Base-by-base conservation (phyloP, 2,797 vertebrate species). In the Lophotriccus pileatus region DNA sequence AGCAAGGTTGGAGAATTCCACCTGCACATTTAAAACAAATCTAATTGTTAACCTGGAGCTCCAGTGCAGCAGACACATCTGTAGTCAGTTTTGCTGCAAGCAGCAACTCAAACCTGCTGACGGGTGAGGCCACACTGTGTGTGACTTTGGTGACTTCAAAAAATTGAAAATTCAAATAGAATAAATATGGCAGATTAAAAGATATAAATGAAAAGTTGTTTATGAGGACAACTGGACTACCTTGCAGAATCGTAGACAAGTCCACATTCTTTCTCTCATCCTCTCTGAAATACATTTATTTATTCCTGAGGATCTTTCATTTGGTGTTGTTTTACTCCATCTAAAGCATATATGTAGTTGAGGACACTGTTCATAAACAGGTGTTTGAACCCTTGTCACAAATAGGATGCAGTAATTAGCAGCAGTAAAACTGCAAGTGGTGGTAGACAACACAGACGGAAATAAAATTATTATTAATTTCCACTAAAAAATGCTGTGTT, bases 61-160 rank as follows among this genome's bases (percentile, higher is more conserved):
- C 32, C 37, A 46, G 37, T 24, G 47, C n/a, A 64, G 41, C 56
- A 78, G 41, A 56, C 22, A 46, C 13, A 14, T 37, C 32, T 32
- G 19, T 30, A 23, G 28, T 7, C 36, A 60, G 41, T 49, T 74
- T 69, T 79, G 8, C 3, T 15, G 28, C 30, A 37, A 60, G 41
- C 53, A 46, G 75, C 30, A 66, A 16, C n/a, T 56, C 4, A 28
- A 25, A 28, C 19, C 37, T 60, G 21, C 13, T 37, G 36, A 28
- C 6, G 43, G 47, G 10, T 0, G 1, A 53, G 19, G 22, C 3
- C n/a, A 21, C 25, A 3, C 5, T 59, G 15, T 24, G 13, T 2
- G 4, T 59, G 14, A 12, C 19, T 62, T 80, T 37, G 18, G 0
- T 14, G 32, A 10, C 84, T 76, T 12, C 17, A 52, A 52, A 52